Evolutionary conservation across 2,888 invertebrate species (phyloP).

Genomic region (Dysmachus trigonus): DNA sequence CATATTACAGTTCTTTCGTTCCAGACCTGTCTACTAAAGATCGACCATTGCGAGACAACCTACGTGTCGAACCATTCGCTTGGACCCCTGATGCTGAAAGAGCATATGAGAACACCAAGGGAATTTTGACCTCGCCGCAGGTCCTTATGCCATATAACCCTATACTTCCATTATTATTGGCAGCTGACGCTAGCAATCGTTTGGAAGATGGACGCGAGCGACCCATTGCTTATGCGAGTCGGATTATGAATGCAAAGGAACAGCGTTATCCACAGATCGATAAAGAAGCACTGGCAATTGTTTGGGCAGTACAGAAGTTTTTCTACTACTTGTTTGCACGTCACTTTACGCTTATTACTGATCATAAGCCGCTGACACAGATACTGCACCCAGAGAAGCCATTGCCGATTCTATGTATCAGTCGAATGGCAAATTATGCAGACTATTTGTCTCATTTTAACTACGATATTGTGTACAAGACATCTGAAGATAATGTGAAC

Average conservation of each 20-base stretch:
- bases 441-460: no score
- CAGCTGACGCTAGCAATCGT: background rate
- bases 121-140: no score
- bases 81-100: background rate
- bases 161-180: background rate
- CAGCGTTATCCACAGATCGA: background rate
- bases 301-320: no score
- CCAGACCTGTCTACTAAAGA: background rate
- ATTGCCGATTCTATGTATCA: no score
- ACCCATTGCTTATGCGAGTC: background rate
- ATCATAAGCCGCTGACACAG: background rate
- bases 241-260: background rate
- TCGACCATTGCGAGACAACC: background rate
- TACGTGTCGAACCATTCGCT: background rate
- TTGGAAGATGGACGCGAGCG: background rate
- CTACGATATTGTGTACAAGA: no score
- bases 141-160: slow-evolving; percentile 1
- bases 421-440: no score
- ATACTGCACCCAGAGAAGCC: background rate
- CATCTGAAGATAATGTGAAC: no score
- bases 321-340: background rate
- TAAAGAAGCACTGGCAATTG: background rate
- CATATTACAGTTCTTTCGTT: no score
- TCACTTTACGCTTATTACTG: background rate
- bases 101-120: background rate